Base-by-base conservation (phyloP, 2,797 vertebrate genomes). In the Silurus lanzhouensis region DNA sequence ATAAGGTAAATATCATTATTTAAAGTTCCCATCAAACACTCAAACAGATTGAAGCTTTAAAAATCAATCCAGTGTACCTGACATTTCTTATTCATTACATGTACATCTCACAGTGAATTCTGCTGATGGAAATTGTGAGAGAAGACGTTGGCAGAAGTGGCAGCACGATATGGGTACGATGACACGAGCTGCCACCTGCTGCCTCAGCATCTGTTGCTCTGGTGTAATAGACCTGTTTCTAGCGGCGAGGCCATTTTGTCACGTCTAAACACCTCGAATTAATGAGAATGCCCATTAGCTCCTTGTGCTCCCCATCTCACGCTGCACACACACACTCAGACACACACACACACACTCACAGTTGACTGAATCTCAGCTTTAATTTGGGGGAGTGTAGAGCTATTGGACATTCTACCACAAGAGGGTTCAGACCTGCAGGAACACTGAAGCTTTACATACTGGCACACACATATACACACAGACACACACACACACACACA, bases 381-480 rank as follows among this genome's bases (percentile, higher is more conserved):
- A 93, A 95, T 94, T 92, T 94, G 90, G 87, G 81, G 86, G 91
- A 92, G 92, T 92, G 92, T 90, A 93, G 91, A 91, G 92, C 91
- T 92, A 93, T 92, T 95, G 94, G 94, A 93, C 91, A 38, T 89
- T 88, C 79, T 85, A 44, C 22, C 60, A 64, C 20, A 66, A 66
- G 4, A 3, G 14, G 38, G 78, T 44, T 78, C 27, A 60, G 57
- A 20, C 31, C 58, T 67, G 10, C 78, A 66, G 92, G 93, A 94
- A 95, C 93, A 93, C 92, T 93, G 90, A 92, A 93, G 92, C 91
- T 92, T 94, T 92, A 89, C 92, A 93, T 93, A 94, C 93, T 92
- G 88, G 71, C 66, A 82, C 85, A 74, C 52, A 82, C 63, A 80
- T n/a, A 68, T 27, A 77, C 0, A 72, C 38, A 79, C 66, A 67